phyloP scores from a whole-genome alignment of 2,797 vertebrate genomes.

The Tamandua tetradactyla region DNA sequence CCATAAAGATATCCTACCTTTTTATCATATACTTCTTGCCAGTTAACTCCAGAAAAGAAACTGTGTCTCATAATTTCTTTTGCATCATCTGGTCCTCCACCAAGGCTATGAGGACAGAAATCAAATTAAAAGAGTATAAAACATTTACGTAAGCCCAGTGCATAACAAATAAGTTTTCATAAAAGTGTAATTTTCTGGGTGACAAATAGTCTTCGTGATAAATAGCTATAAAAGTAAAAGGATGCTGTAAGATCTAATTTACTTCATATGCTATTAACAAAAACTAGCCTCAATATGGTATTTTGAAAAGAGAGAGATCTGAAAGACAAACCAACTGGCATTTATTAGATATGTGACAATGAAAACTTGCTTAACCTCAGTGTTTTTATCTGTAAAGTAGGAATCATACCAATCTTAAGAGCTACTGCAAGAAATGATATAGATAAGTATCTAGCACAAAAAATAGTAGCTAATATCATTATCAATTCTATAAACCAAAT shows the following conservation, averaged over 20 bases:
- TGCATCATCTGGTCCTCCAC: conserved; percentile 97
- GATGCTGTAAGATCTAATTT: not conserved
- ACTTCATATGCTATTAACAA: not conserved
- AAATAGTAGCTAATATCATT: not conserved
- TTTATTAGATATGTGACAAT: not conserved
- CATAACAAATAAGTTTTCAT: not conserved
- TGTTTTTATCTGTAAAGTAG: not conserved
- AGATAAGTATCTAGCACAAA: not conserved
- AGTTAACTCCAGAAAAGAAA: conserved; percentile 96
- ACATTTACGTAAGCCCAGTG: not conserved
- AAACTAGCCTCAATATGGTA: not conserved
- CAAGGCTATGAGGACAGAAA: conserved; percentile 88
- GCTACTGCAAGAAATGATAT: not conserved
- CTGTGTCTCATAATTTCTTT: conserved; percentile 99
- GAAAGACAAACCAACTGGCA: not conserved
- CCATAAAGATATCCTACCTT: conserved; percentile 88
- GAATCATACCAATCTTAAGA: not conserved
- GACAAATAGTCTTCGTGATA: not conserved
- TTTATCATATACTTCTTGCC: conserved; percentile 98
- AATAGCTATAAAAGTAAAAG: not conserved
- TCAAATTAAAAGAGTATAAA: conserved; percentile 65
- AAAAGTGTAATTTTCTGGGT: not conserved
- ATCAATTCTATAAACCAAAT: not conserved
- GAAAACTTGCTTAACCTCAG: not conserved
- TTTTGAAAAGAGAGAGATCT: not conserved